Evolutionary conservation across 1,140 invertebrate species (phyloP).

Genomic region (Hypothenemus hampei): DNA sequence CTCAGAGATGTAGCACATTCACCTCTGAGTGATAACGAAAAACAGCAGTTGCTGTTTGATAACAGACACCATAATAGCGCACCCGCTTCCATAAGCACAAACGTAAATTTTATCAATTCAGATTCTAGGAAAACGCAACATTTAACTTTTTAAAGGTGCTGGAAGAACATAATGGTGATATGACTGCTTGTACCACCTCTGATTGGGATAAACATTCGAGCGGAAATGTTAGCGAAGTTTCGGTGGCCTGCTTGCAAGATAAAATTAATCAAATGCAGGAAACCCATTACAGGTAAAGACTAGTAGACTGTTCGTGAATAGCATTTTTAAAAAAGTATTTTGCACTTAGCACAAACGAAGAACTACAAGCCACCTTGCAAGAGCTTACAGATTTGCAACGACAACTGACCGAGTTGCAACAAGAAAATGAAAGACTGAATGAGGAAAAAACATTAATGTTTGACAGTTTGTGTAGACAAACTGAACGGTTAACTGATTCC

Average conservation of each 20-base stretch:
- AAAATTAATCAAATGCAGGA: constrained; percentile 88
- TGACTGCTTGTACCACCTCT: constrained; percentile 60
- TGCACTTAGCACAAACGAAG: constrained; percentile 89
- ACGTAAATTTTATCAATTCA: constrained; percentile 36
- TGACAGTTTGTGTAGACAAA: constrained; percentile 87
- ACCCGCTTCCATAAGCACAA: constrained; percentile 55
- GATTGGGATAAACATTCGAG: constrained; percentile 87
- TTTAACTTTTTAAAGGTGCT: constrained; percentile 32
- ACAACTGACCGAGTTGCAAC: constrained; percentile 78
- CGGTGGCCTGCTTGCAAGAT: constrained; percentile 88
- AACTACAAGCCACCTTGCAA: constrained; percentile 89
- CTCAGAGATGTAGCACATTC: constrained; percentile 72
- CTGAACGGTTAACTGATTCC: constrained; percentile 83
- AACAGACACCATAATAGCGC: constrained; percentile 59
- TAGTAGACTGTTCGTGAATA: constrained; percentile 4
- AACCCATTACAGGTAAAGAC: constrained; percentile 66
- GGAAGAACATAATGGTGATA: constrained; percentile 49
- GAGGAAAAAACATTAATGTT: constrained; percentile 86
- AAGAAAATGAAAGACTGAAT: constrained; percentile 78
- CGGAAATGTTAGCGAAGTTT: constrained; percentile 80
- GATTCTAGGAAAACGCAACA: neutral
- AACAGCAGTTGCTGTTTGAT: constrained; percentile 67
- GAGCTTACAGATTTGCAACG: constrained; percentile 85
- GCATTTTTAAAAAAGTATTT: neutral
- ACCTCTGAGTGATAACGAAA: constrained; percentile 75